phyloP scores from a whole-genome alignment of 2,113 vertebrate genomes.

The Falco punctatus region DNA sequence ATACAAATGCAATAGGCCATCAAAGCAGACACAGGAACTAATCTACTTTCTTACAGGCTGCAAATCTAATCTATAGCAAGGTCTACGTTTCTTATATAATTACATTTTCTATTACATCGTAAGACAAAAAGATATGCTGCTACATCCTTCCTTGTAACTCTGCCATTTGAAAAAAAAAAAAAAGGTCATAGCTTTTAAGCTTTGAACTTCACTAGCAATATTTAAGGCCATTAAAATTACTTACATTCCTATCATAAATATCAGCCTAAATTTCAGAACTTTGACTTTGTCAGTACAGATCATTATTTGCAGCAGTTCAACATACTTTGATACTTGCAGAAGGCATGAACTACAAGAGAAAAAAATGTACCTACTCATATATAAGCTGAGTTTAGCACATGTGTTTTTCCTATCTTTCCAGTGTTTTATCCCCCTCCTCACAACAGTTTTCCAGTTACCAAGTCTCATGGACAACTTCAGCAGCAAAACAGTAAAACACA shows the following conservation, averaged over 20 bases:
- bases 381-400: not conserved
- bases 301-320: not conserved
- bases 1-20: not conserved
- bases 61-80: not conserved
- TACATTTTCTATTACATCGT: not conserved
- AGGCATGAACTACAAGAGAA: not conserved
- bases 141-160: not conserved
- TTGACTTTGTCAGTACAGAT: not conserved
- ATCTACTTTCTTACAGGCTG: not conserved
- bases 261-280: not conserved
- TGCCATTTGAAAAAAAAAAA: not conserved
- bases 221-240: not conserved
- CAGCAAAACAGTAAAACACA: not conserved
- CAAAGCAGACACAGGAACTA: not conserved
- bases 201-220: not conserved
- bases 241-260: not conserved
- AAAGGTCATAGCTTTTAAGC: not conserved
- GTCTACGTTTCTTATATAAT: not conserved
- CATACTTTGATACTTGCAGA: not conserved
- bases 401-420: not conserved
- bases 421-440: not conserved
- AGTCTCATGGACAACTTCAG: not conserved
- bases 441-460: not conserved
- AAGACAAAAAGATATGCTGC: not conserved
- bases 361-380: not conserved